Conservation (phyloP, 2,113 vertebrate genomes). For the Heptranchias perlo region DNA sequence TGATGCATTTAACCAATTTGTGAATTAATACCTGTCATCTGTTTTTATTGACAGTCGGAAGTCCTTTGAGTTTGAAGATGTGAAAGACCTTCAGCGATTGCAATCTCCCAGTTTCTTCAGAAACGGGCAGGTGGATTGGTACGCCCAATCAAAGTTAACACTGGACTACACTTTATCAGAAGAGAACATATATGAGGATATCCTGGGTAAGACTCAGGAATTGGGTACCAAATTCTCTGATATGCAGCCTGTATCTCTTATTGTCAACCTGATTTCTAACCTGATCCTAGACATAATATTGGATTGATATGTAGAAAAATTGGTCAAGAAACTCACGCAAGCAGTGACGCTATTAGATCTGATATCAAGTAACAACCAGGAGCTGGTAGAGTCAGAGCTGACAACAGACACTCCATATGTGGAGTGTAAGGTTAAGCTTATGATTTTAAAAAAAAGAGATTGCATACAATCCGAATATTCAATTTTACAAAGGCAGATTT, state of each 20-base stretch:
- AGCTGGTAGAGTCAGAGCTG: background rate
- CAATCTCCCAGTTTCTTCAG: constrained; percentile 62
- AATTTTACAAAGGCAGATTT: background rate
- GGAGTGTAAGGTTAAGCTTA: background rate
- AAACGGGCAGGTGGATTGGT: constrained; percentile 81
- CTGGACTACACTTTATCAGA: constrained; percentile 94
- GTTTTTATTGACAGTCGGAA: constrained; percentile 63
- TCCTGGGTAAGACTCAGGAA: constrained; percentile 69
- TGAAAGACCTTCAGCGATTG: constrained; percentile 50
- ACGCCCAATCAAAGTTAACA: constrained; percentile 81
- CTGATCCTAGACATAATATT: background rate
- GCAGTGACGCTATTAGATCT: background rate
- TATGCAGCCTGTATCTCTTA: background rate
- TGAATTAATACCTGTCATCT: background rate
- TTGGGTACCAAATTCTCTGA: background rate
- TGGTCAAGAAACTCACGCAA: background rate
- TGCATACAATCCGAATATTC: background rate
- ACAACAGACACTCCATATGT: background rate
- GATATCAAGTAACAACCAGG: background rate
- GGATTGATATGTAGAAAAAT: background rate
- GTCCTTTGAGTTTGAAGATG: constrained; percentile 93
- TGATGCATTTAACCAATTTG: background rate
- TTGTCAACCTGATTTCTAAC: background rate
- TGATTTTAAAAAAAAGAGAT: background rate
- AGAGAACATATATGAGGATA: constrained; percentile 96